These are phyloP conservation scores for Morelia viridis DNA, from an alignment of 2,797 vertebrate genomes.

Conservation along the genomic window DNA sequence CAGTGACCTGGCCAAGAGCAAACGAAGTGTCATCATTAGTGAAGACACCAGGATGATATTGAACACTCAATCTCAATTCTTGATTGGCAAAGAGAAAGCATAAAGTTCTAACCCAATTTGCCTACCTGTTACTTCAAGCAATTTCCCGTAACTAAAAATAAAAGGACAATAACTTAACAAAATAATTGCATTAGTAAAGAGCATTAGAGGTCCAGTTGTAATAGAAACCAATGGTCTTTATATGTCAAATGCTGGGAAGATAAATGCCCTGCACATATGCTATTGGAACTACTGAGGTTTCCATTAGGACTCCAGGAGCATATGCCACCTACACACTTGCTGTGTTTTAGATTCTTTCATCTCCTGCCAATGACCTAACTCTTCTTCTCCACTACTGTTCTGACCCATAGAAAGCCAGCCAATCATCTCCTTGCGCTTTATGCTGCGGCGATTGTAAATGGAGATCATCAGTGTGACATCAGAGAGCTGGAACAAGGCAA, in stretches of 20 bases:
- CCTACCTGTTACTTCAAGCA: not conserved
- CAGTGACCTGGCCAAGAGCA: not conserved
- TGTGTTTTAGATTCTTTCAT: conserved; percentile 88
- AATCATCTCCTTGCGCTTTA: conserved; percentile 98
- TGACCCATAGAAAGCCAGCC: conserved; percentile 94
- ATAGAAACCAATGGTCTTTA: not conserved
- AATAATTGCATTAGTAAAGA: not conserved
- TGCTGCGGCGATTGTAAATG: conserved; percentile 88
- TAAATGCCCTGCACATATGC: not conserved
- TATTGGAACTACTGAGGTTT: not conserved
- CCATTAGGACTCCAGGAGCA: conserved; percentile 86
- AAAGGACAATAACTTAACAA: not conserved
- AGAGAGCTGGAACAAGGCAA: conserved; percentile 95
- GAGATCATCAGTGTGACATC: conserved; percentile 94
- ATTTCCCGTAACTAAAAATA: not conserved
- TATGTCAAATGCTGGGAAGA: not conserved
- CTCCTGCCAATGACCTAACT: conserved; percentile 91
- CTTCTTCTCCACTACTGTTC: conserved; percentile 91
- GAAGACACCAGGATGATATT: not conserved
- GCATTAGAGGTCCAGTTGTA: not conserved
- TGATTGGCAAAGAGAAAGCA: not conserved
- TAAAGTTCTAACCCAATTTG: not conserved
- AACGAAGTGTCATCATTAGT: not conserved
- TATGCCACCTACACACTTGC: conserved; percentile 93
- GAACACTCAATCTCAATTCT: not conserved